Evolutionary conservation across 2,888 invertebrate genomes (phyloP).

Genomic region (Agelastica alni): DNA sequence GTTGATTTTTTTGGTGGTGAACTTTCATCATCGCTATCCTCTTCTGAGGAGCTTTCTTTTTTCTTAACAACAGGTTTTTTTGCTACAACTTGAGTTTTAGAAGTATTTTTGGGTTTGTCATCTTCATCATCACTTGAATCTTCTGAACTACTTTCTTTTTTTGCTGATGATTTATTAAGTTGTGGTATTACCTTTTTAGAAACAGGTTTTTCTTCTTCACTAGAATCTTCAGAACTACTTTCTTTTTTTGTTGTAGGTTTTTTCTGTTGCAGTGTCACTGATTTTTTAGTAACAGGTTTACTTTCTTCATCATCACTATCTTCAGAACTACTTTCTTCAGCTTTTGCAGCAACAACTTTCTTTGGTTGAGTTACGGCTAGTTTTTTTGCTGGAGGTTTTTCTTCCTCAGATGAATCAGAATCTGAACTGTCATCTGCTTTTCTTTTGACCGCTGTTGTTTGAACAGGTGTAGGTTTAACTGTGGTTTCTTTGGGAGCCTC

Average conservation of each 20-base stretch:
- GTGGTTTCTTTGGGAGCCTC: slow-evolving; percentile 35
- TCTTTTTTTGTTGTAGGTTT: slow-evolving; percentile 32
- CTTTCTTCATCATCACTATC: slow-evolving; percentile 7
- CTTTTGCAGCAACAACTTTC: slow-evolving; percentile 17
- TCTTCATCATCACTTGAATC: slow-evolving; percentile 50
- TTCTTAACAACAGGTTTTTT: slow-evolving; percentile 47
- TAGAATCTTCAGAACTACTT: slow-evolving; percentile 52
- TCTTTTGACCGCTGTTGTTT: neutral
- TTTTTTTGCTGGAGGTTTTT: slow-evolving; percentile 28
- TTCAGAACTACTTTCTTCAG: slow-evolving; percentile 25
- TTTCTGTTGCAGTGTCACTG: slow-evolving; percentile 1
- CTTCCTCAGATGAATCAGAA: slow-evolving; percentile 29
- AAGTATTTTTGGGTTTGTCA: slow-evolving; percentile 31
- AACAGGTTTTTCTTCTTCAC: slow-evolving; percentile 39
- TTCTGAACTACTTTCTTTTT: slow-evolving; percentile 46
- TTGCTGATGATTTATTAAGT: slow-evolving; percentile 9
- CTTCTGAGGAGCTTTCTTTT: slow-evolving; percentile 40
- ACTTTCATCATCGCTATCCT: slow-evolving; percentile 30
- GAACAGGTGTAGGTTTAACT: slow-evolving; percentile 13
- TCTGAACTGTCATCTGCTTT: slow-evolving; percentile 34
- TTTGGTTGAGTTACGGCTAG: slow-evolving; percentile 16
- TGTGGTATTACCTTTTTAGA: slow-evolving; percentile 33
- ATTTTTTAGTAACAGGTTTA: neutral
- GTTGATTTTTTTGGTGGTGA: slow-evolving; percentile 38
- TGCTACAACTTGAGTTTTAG: slow-evolving; percentile 13